Percentiles rank a stretch among this genome's conserved stretches.
Conservation (phyloP, 2,888 invertebrate genomes). For the Morpho deidamia region DNA sequence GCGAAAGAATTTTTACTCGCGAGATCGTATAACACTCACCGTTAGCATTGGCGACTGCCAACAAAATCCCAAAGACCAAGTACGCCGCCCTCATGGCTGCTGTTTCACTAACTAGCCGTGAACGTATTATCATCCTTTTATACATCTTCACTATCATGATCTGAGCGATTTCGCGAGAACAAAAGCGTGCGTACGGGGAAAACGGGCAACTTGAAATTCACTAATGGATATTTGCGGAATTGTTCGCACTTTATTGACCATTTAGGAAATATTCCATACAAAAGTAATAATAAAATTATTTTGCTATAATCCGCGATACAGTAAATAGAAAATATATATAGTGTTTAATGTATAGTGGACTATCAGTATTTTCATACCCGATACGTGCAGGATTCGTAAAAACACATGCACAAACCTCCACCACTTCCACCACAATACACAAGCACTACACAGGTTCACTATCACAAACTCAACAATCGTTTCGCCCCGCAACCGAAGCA, state of each 20-base stretch:
- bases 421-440: no score
- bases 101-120: slow-evolving; percentile 29
- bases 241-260: slow-evolving; percentile 6
- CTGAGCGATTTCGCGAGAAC: slow-evolving; percentile 45
- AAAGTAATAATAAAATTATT: no score
- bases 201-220: slow-evolving; percentile 25
- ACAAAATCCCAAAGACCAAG: slow-evolving; percentile 31
- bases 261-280: background rate
- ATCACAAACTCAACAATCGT: no score
- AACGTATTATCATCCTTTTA: slow-evolving; percentile 51
- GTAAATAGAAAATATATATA: no score
- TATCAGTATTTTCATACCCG: no score
- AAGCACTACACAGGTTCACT: no score
- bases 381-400: no score
- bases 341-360: no score
- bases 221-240: slow-evolving; percentile 10
- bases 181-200: slow-evolving; percentile 41
- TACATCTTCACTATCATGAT: slow-evolving; percentile 46
- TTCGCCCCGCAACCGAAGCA: no score
- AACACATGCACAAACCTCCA: no score
- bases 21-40: slow-evolving; percentile 23
- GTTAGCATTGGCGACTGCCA: slow-evolving; percentile 31
- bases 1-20: no score
- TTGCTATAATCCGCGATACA: no score
- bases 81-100: slow-evolving; percentile 48